Conservation (phyloP, 2,113 vertebrate genomes). For the Pagrus major region DNA sequence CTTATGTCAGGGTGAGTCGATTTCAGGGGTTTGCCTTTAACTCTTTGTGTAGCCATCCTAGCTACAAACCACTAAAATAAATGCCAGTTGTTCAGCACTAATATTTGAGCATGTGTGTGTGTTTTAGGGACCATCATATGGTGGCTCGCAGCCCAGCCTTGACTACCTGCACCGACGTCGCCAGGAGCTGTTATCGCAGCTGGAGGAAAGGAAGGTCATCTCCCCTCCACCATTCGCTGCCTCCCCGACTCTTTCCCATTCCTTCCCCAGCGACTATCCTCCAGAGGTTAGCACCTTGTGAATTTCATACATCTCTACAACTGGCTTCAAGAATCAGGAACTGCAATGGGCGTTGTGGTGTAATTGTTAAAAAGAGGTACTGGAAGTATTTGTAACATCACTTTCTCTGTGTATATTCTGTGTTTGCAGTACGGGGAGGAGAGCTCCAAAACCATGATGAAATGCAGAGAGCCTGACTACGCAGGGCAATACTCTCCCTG, state of each 20-base stretch:
- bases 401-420: slow-evolving; percentile 25
- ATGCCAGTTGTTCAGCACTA: neutral
- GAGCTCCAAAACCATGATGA: slow-evolving; percentile 89
- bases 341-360: neutral
- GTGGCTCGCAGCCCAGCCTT: slow-evolving; percentile 89
- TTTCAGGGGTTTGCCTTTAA: neutral
- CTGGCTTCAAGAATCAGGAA: neutral
- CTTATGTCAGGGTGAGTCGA: slow-evolving; percentile 89
- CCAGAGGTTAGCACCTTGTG: slow-evolving; percentile 85
- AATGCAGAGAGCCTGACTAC: slow-evolving; percentile 94
- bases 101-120: slow-evolving; percentile 26
- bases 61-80: neutral
- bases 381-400: neutral
- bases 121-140: slow-evolving; percentile 74
- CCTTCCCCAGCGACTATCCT: slow-evolving; percentile 89
- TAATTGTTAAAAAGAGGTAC: neutral
- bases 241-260: slow-evolving; percentile 91
- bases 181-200: slow-evolving; percentile 96
- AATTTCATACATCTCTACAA: neutral
- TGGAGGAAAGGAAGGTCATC: slow-evolving; percentile 96
- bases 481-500: slow-evolving; percentile 97
- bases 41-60: neutral
- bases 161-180: slow-evolving; percentile 94
- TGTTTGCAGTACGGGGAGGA: slow-evolving; percentile 92
- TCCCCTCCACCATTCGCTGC: slow-evolving; percentile 96